Evolutionary conservation across 2,888 invertebrate species (phyloP).

Genomic region (Cheilosia vernalis): DNA sequence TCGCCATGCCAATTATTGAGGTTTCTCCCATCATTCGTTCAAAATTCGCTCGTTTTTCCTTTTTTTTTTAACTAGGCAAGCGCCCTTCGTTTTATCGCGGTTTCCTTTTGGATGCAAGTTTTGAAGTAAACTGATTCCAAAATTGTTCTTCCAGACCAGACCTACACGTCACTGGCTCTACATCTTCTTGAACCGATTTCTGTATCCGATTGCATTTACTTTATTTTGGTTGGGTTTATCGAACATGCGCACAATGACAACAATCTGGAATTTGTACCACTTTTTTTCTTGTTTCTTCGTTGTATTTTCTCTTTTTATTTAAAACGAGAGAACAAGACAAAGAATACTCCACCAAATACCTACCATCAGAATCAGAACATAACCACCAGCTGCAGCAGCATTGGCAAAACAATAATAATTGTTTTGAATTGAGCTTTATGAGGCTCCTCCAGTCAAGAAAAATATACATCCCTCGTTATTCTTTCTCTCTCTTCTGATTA

Average conservation of each 20-base stretch:
- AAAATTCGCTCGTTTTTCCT: neutral
- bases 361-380: neutral
- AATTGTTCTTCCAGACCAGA: neutral
- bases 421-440: constrained; percentile 55
- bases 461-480: neutral
- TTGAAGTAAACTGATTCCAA: constrained; percentile 27
- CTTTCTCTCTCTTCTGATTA: constrained; percentile 1
- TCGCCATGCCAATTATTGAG: constrained; percentile 31
- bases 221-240: constrained; percentile 45
- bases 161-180: neutral
- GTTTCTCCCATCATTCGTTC: constrained; percentile 11
- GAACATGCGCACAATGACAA: constrained; percentile 60
- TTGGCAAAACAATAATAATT: constrained; percentile 52
- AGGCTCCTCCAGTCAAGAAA: constrained; percentile 5
- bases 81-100: neutral
- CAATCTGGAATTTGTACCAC: constrained; percentile 66
- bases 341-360: neutral
- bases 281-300: constrained; percentile 22
- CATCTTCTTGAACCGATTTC: constrained; percentile 31
- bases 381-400: constrained; percentile 2
- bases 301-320: constrained; percentile 13
- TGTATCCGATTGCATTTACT: constrained; percentile 29
- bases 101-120: constrained; percentile 19
- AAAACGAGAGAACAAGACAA: constrained; percentile 15
- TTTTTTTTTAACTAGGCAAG: neutral